A percentile compares a stretch with the other conserved stretches of the same genome.
These are phyloP conservation scores for Eulemur albifrons DNA, from an alignment of 2,797 vertebrate genomes.

Conservation along the genomic window DNA sequence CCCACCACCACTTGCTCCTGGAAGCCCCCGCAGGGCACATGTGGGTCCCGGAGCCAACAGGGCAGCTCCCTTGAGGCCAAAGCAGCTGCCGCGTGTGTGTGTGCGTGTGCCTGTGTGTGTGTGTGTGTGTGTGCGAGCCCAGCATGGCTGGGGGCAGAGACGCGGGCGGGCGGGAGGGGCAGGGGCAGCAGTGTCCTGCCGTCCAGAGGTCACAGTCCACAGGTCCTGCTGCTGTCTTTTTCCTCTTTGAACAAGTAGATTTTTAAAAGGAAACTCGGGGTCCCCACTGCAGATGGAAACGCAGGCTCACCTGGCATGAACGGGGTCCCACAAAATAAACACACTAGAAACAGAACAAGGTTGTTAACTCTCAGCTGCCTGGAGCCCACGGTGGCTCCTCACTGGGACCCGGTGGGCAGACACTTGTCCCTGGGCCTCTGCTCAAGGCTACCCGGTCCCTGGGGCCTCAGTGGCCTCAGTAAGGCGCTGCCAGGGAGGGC, in stretches of 20 bases:
- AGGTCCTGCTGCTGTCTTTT: neutral
- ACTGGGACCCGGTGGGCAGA: neutral
- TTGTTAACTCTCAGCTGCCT: neutral
- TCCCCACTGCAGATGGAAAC: neutral
- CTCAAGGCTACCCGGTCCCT: neutral
- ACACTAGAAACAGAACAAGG: no score
- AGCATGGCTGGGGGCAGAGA: no score
- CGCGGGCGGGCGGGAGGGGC: no score
- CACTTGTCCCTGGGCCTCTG: neutral
- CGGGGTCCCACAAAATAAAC: no score
- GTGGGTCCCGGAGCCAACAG: neutral
- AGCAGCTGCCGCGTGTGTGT: neutral
- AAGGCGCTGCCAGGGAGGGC: neutral
- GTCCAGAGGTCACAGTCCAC: neutral
- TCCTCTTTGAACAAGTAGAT: no score
- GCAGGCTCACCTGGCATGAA: neutral
- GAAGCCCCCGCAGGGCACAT: fast-evolving
- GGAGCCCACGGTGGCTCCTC: neutral
- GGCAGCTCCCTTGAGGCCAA: neutral
- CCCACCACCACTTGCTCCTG: neutral
- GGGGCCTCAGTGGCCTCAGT: neutral
- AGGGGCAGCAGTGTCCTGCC: neutral
- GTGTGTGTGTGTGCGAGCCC: no score
- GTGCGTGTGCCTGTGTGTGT: no score
- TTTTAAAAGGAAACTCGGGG: neutral